These are phyloP conservation scores for Folsomia manolachei DNA, from an alignment of 2,888 invertebrate genomes.

Conservation along the genomic window DNA sequence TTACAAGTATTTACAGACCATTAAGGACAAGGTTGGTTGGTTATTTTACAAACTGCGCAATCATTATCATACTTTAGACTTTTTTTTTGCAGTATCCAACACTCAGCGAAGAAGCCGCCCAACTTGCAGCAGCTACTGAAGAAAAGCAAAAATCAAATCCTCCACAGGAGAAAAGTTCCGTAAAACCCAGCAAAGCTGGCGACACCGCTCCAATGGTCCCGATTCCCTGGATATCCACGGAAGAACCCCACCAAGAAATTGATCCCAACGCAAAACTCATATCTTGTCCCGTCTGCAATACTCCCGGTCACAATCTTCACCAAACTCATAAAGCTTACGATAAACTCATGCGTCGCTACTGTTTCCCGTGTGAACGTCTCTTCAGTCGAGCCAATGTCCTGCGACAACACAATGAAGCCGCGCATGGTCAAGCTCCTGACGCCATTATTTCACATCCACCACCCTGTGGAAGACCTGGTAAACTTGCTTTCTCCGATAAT, in stretches of 20 bases:
- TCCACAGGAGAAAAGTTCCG: too few species aligned
- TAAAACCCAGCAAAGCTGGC: too few species aligned
- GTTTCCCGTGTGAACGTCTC: neutral
- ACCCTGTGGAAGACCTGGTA: neutral
- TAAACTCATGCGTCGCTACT: neutral
- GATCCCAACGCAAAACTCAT: neutral
- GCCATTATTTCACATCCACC: neutral
- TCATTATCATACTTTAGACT: too few species aligned
- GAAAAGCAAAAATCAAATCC: too few species aligned
- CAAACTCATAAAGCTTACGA: neutral
- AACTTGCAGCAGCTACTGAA: too few species aligned
- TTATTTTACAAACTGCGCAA: too few species aligned
- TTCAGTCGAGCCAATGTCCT: constrained; percentile 1
- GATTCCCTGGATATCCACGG: too few species aligned
- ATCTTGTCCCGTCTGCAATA: neutral
- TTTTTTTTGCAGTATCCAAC: too few species aligned
- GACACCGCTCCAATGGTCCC: too few species aligned
- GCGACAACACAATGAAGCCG: neutral
- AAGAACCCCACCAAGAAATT: too few species aligned
- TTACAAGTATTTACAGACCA: neutral
- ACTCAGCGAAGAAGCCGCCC: too few species aligned
- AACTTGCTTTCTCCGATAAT: neutral
- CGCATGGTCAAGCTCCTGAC: neutral
- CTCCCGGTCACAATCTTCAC: neutral
- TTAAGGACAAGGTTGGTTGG: neutral